A percentile compares a stretch with the other conserved stretches of the same genome.
phyloP scores from a whole-genome alignment of 1,140 invertebrate genomes.

The Lepidotrigona ventralis region DNA sequence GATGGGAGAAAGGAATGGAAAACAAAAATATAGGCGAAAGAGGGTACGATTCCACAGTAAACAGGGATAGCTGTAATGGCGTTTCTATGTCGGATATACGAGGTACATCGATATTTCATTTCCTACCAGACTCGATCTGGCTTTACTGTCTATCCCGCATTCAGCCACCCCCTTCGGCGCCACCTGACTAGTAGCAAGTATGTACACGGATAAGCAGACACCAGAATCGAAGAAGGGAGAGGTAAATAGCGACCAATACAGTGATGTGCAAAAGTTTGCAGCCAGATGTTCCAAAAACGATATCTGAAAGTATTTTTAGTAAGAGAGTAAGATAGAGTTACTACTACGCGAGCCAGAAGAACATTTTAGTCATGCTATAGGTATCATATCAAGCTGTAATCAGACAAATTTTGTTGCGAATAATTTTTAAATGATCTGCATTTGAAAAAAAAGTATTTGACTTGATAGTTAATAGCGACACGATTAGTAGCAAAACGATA shows the following conservation, averaged over 20 bases:
- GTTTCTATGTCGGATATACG: constrained; percentile 67
- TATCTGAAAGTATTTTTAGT: no score
- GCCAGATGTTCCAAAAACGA: background rate
- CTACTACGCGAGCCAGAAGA: background rate
- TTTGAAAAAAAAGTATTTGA: background rate
- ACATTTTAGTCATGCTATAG: background rate
- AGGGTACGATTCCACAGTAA: background rate
- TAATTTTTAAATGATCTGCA: background rate
- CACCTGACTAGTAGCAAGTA: constrained; percentile 44
- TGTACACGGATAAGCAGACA: constrained; percentile 43
- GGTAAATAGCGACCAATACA: background rate
- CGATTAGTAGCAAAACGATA: background rate
- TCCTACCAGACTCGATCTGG: constrained; percentile 24
- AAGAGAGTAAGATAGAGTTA: background rate
- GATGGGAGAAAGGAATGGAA: background rate
- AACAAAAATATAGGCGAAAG: background rate
- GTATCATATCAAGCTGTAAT: background rate
- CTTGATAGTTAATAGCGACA: background rate
- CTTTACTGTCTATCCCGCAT: constrained; percentile 23
- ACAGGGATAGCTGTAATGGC: constrained; percentile 63
- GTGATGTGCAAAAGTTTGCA: background rate
- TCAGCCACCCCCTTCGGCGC: constrained; percentile 22
- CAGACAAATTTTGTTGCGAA: background rate
- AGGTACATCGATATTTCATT: constrained; percentile 71
- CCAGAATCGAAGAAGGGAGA: background rate